Evolutionary conservation across 2,888 invertebrate genomes (phyloP), one percentile per base, ranked within the genome.

Genomic region (Trilocha varians): DNA sequence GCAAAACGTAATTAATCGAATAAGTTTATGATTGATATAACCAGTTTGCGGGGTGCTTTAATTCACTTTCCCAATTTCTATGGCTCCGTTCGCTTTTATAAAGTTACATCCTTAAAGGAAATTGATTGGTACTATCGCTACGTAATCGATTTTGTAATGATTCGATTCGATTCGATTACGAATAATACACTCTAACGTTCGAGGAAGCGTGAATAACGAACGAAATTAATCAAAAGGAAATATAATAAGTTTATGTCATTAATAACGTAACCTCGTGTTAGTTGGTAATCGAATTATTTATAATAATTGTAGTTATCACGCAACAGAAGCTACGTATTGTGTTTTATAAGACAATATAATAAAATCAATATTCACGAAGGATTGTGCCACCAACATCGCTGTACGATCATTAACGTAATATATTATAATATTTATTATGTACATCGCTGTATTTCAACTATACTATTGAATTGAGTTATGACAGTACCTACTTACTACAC

Each of bases 21-120:
- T 85, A 85, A 85, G 80, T 85, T 85, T 85, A 85, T 85, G 85
- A 85, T 85, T 85, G 85, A 85, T 85, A 85, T 85, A 83, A 84
- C 85, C 84, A 83, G 85, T 82, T 82, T 83, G 82, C 65, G 83
- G 78, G 79, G 80, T 67, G 79, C 76, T 79, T 52, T 83, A 84
- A 85, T 85, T 83, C 83, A 85, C 78, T 84, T 84, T 83, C 80
- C 78, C 75, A 82, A 82, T 85, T 83, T 65, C 71, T 69, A 63
- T 67, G 61, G 59, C 57, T 64, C 63, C 52, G 47, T 53, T 62
- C 68, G 74, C 78, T 75, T 78, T 83, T 83, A 82, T 77, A 76
- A 78, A 80, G 77, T 82, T 78, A 77, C 78, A 78, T 78, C 78
- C 79, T 78, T 75, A 70, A 70, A 68, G 71, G 69, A 73, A 80